Evolutionary conservation across 2,888 invertebrate genomes (phyloP), one percentile per base, ranked within the genome.

Genomic region (Eupithecia dodoneata): DNA sequence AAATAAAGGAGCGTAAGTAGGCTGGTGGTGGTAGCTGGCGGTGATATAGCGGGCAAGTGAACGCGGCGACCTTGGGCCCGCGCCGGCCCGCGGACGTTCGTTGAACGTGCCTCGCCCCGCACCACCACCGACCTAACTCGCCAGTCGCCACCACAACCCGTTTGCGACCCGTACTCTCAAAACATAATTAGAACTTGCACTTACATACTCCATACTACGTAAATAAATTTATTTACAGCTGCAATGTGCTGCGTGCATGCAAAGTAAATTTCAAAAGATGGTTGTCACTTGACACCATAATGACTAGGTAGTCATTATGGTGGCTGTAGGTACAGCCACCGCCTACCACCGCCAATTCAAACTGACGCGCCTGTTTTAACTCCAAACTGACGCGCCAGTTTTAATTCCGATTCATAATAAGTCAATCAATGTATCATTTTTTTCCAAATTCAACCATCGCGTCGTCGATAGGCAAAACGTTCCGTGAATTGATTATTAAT

Each of bases 71-170:
- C 94, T 94, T 94, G 94, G 91, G 93, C 88, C 89, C 89, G 91
- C 88, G 92, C 89, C 90, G 90, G 91, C 87, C 88, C 94, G 94
- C 94, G 94, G 94, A 94, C 94, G 94, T 94, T 95, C 94, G 93
- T 94, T 94, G 94, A 94, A 94, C 94, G 92, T 88, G 88, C 87
- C 78, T 76, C 76, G 63, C 74, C 76, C 87, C 84, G 83, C 75
- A 30, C 81, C 79, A 72, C 80, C 89, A 87, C 87, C 87, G 30
- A 15, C 52, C 52, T 52, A 52, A 52, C 47, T 59, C 69, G 86
- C 85, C 85, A 74, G 75, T 74, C 73, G 74, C 86, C 86, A 82
- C 85, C 87, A 89, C 90, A 90, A 91, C 92, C 90, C 87, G 91
- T 93, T 93, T 91, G 88, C 90, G 87, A 89, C 88, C 87, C 86